Evolutionary conservation across 2,888 invertebrate species (phyloP), one percentile per base, ranked within the genome.

Genomic region (Protodeltote pygarga): DNA sequence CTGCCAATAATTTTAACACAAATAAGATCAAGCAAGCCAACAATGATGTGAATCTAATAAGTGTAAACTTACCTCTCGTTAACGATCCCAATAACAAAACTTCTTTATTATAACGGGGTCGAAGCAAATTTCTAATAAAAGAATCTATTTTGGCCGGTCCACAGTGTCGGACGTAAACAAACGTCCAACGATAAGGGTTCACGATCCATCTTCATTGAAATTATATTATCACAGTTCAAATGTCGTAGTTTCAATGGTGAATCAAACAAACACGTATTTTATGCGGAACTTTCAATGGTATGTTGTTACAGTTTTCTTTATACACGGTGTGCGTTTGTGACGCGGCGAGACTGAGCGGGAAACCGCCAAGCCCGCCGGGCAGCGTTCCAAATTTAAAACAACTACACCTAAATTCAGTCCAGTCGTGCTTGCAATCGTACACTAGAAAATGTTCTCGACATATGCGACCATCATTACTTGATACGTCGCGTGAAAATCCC

Each of bases 361-460:
- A 77, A 79, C 72, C 80, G 84, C 81, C 78, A 76, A 82, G 72
- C 80, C 66, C 71, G 74, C 83, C 83, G 88, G 92, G 92, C 92
- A 79, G 48, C 44, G 87, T 74, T 89, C 92, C 91, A 92, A 90
- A 85, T 79, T 83, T 87, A 86, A 85, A 87, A 81, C 88, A 80
- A 79, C 81, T 76, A 83, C 81, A 81, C 77, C 82, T 81, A 85
- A 73, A 79, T 83, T 81, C 82, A 81, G 71, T 54, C 50, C 72
- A 66, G 75, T 83, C 70, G 71, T 69, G 71, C 75, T 77, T 76
- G 75, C 67, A 71, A 61, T 55, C 71, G 54, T 65, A 67, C 72
- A 71, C 71, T 69, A 57, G 61, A 73, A 75, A 76, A 77, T 77
- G 71, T 73, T 69, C 34, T 51, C 58, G 32, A 50, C 70, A 72